These are phyloP conservation scores for Denticeps clupeoides DNA, from an alignment of 2,797 vertebrate genomes.

Conservation along the genomic window DNA sequence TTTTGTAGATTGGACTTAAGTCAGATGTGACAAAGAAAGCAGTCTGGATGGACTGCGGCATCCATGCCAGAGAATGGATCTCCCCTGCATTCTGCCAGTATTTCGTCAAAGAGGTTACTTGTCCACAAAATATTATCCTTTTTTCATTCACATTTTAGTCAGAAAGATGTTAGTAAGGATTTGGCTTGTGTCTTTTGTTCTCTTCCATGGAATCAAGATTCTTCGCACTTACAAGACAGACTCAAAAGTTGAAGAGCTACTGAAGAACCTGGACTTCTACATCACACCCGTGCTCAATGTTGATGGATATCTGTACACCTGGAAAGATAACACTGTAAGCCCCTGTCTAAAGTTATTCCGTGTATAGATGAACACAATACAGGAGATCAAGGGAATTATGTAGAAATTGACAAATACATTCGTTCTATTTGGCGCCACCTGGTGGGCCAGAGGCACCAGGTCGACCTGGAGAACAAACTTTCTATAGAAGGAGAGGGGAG, in stretches of 20 bases:
- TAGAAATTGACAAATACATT: too few relatives aligned
- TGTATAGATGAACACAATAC: too few relatives aligned
- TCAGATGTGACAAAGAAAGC: constrained; percentile 51
- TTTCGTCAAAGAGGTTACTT: constrained; percentile 68
- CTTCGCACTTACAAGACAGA: constrained; percentile 49
- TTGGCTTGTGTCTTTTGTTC: too few relatives aligned
- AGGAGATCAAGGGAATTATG: too few relatives aligned
- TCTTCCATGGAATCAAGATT: constrained; percentile 37
- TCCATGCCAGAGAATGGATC: constrained; percentile 71
- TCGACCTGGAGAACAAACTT: too few relatives aligned
- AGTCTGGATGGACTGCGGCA: constrained; percentile 70
- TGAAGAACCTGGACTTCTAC: constrained; percentile 58
- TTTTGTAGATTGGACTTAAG: constrained; percentile 52
- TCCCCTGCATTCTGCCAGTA: constrained; percentile 69
- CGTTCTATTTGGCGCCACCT: too few relatives aligned
- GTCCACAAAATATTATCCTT: too few relatives aligned
- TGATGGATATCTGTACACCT: constrained; percentile 66
- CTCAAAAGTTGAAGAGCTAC: constrained; percentile 31
- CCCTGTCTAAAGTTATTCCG: too few relatives aligned
- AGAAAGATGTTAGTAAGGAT: too few relatives aligned
- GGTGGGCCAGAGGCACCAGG: too few relatives aligned
- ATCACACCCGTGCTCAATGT: constrained; percentile 72
- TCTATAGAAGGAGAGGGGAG: too few relatives aligned
- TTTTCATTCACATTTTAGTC: too few relatives aligned
- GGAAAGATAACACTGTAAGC: constrained; percentile 43